Base-by-base conservation (phyloP, 1,140 invertebrate species). In the Macrocentrus cingulum region DNA sequence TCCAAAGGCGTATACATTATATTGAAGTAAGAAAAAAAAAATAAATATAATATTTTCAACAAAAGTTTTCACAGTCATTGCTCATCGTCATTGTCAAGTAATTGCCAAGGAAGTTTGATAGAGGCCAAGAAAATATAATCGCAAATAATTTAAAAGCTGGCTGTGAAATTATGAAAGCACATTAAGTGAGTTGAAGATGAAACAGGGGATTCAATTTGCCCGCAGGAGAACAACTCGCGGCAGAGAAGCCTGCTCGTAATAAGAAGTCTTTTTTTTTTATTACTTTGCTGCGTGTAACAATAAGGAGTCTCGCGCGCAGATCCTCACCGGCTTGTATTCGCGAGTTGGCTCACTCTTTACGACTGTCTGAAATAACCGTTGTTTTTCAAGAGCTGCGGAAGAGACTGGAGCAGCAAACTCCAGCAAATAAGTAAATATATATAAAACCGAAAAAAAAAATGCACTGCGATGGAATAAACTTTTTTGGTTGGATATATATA, bases 91-190 rank as follows among this genome's bases (percentile, higher is more conserved):
- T n/a, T n/a, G n/a, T n/a, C n/a, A n/a, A n/a, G n/a, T n/a, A 57
- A 55, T 57, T 49, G 61, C 61, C 61, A 67, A 60, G 37, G 36
- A 57, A 45, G 36, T 18, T 39, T 18, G 11, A 19, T n/a, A n/a
- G n/a, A n/a, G 23, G 20, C 20, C 42, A 11, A 2, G n/a, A 23
- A 46, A 25, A 19, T 19, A 44, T 44, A 44, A 44, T 44, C 16
- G 13, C 1, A 49, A 15, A 49, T 15, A 15, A 32, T 49, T 9
- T 32, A 23, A 49, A 39, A 11, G 9, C 11, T 16, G 13, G 3
- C 13, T 48, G n/a, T 11, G 22, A 4, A 46, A 13, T 11, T 19
- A 36, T 19, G n/a, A 37, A 48, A 32, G 32, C 15, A 20, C 20
- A 16, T 56, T 29, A 37, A 42, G 25, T 23, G 42, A 44, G 42